Evolutionary conservation across 2,888 invertebrate species (phyloP), one percentile per base, ranked within the genome.

Genomic region (Dysmachus trigonus): DNA sequence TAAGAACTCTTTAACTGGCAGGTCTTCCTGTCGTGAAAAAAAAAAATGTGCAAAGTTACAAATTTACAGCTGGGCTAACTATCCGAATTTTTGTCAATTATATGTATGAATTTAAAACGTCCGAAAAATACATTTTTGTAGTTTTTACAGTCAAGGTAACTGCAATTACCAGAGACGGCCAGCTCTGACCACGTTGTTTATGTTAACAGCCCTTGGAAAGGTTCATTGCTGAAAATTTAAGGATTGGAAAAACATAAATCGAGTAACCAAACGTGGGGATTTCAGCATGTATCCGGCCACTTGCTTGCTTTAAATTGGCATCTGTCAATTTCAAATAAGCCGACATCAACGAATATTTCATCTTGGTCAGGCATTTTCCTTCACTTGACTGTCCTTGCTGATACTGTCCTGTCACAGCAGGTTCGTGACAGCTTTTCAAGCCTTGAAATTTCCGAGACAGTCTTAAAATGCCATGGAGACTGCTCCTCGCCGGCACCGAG

Each of bases 311-410:
- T 72, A 83, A 83, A 83, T 83, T 83, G 83, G 83, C 83, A 83
- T 83, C 83, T 83, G 83, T 83, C 83, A 83, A 83, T 83, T 72
- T 72, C 72, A 83, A 83, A 83, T 83, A 83, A 71, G 83, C 83
- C 72, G 83, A 83, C 72, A 31, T 83, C 83, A 41, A 15, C 83
- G 83, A 83, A 83, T 83, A 83, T 72, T 83, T 83, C 83, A 83
- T 83, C 83, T 83, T 22, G 83, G 72, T 72, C 30, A 22, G 72
- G 72, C 33, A 83, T 81, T 83, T 53, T 83, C 83, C 72, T 83
- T 83, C 83, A 83, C 83, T 83, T 27, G 15, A 72, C 83, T 83
- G 72, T 72, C 83, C 72, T 83, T 83, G 72, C 30, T 72, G 72
- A 83, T 72, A 72, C 47, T 72, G 38, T 83, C 83, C 83, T 83